Evolutionary conservation across 1,140 invertebrate species (phyloP).

Genomic region (Drosophila navojoa): DNA sequence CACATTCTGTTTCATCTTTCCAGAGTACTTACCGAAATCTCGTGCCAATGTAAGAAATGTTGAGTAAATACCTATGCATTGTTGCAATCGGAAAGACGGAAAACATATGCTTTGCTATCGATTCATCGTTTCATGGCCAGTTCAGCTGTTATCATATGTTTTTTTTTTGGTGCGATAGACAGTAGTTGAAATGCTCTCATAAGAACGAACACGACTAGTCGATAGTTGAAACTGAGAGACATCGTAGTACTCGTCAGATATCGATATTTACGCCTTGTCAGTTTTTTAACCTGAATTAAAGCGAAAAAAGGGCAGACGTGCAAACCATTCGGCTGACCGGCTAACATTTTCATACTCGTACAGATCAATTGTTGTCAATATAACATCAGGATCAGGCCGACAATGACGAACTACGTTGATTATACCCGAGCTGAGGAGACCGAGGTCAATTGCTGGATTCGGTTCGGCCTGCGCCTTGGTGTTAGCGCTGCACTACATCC

Average conservation of each 20-base stretch:
- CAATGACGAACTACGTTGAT: slow-evolving; percentile 47
- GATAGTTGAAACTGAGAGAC: slow-evolving; percentile 3
- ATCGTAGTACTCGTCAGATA: slow-evolving; percentile 2
- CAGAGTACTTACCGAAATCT: slow-evolving; percentile 85
- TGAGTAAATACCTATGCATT: slow-evolving; percentile 86
- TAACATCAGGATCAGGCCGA: slow-evolving; percentile 25
- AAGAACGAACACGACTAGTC: not conserved
- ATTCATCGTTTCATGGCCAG: not conserved
- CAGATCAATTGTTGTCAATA: slow-evolving; percentile 18
- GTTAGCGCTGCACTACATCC: slow-evolving; percentile 86
- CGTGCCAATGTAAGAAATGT: slow-evolving; percentile 87
- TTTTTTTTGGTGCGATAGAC: not conserved
- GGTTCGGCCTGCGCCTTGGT: slow-evolving; percentile 73
- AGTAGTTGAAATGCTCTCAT: not conserved
- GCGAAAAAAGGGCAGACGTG: slow-evolving; percentile 45
- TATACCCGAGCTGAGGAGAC: slow-evolving; percentile 45
- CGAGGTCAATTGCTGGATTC: slow-evolving; percentile 78
- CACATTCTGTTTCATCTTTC: not conserved
- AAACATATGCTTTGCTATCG: slow-evolving; percentile 37
- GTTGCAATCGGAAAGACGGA: slow-evolving; percentile 6
- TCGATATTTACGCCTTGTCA: slow-evolving; percentile 37
- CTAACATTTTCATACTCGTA: slow-evolving; percentile 33
- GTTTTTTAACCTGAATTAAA: slow-evolving; percentile 59
- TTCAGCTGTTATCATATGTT: not conserved
- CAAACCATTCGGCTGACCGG: slow-evolving; percentile 42